These are phyloP conservation scores for Penelope pileata DNA, from an alignment of 2,113 vertebrate genomes.

Conservation along the genomic window DNA sequence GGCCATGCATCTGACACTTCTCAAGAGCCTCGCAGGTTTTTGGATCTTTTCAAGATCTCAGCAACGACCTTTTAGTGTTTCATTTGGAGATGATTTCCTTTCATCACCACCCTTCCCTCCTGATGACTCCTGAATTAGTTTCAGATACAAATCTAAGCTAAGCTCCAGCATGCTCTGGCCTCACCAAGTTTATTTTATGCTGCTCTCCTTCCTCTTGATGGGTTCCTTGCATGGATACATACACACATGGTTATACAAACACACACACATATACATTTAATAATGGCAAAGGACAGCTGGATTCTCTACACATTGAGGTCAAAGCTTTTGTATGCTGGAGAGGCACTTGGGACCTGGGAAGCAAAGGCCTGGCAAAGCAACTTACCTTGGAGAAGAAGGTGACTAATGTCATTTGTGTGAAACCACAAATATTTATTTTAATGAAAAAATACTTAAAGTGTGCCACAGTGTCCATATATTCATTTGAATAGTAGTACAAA, in stretches of 20 bases:
- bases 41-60: neutral
- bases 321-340: neutral
- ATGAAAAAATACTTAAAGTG: slow-evolving; percentile 81
- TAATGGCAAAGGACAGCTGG: neutral
- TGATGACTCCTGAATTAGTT: neutral
- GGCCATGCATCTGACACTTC: neutral
- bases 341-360: neutral
- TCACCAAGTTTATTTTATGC: neutral
- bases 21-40: neutral
- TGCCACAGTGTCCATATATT: slow-evolving; percentile 78
- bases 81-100: neutral
- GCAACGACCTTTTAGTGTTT: neutral
- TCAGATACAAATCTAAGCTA: neutral
- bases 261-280: neutral
- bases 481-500: slow-evolving; percentile 81
- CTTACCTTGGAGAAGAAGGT: slow-evolving; percentile 47
- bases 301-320: neutral
- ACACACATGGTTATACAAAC: neutral
- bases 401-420: slow-evolving; percentile 68
- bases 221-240: neutral
- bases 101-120: neutral
- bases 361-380: neutral
- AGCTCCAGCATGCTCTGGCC: neutral
- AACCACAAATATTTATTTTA: slow-evolving; percentile 82
- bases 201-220: neutral